Evolutionary conservation across 2,797 vertebrate species (phyloP), one percentile per base, ranked within the genome.

Genomic region (Benthosema pterotum): DNA sequence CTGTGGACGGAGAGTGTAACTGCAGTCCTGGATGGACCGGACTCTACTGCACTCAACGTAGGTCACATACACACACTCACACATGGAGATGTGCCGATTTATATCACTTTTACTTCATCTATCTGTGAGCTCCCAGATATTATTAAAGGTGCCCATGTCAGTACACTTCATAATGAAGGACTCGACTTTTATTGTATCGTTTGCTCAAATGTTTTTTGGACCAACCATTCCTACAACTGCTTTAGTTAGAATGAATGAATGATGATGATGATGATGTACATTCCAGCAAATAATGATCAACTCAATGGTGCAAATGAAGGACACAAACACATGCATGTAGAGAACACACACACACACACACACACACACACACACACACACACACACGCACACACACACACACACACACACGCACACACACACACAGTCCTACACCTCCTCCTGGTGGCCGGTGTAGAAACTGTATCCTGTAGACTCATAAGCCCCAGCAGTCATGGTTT

Each of bases 21-120:
- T 97, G 96, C 88, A 90, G 94, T 63, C 89, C 94, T 0, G 96
- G 96, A 18, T 97, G 96, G 80, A 95, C 93, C 0, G 96, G 96
- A 68, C 92, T 91, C 50, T 93, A 93, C 65, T 97, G 96, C 11
- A 95, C 95, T 61, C 95, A 95, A 72, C 95, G 96, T 91, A 80
- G 0, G 85, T 17, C 18, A 60, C 7, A n/a, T 9, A 48, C 18
- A 32, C n/a, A 60, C 32, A n/a, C 32, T 45, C 48, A 65, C 38
- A 64, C 22, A 60, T 5, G n/a, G n/a, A n/a, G n/a, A n/a, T n/a
- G n/a, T n/a, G n/a, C n/a, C n/a, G n/a, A n/a, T n/a, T n/a, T n/a
- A n/a, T n/a, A n/a, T n/a, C n/a, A n/a, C n/a, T n/a, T n/a, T n/a
- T n/a, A n/a, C n/a, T n/a, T n/a, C n/a, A n/a, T n/a, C n/a, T n/a